Evolutionary conservation across 2,888 invertebrate species (phyloP), one percentile per base, ranked within the genome.

Genomic region (Phytoseiulus persimilis): DNA sequence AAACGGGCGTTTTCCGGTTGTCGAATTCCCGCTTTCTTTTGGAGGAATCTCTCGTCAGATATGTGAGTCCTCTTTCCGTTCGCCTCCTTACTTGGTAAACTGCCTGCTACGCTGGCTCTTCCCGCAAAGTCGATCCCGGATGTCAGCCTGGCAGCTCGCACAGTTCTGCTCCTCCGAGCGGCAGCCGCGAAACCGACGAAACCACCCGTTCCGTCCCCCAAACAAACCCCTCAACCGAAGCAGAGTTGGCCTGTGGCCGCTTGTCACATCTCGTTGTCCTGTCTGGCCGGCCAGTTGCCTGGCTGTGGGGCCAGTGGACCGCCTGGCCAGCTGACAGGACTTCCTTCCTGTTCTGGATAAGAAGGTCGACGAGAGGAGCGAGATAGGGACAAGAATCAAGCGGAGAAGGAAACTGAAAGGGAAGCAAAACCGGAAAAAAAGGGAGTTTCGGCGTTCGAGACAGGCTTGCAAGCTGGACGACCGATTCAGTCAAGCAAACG

Each of bases 301-400:
- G 28, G 28, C 18, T 28, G 65, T 18, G 18, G 65, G 14, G 39
- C 39, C 1, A 65, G 65, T 18, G 65, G 14, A 65, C 65, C 18
- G 65, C 11, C 65, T 18, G 18, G 65, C 65, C 23, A 65, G 28
- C 65, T 65, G 65, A 65, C 65, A 65, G 65, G 65, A 65, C 65
- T 65, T 65, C 65, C 65, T 65, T 65, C 65, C 65, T 65, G 65
- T 65, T 65, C 65, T 65, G 65, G 65, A 65, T 65, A 65, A 65
- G 65, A 65, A 65, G 65, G 65, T 65, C 65, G 65, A 65, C 65
- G 28, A 65, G 18, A 65, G 28, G 65, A 65, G 65, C 65, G 65
- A 65, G 65, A 65, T 65, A 65, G 65, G 65, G 18, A 65, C 65
- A 65, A 65, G 65, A 65, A 65, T 65, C 65, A 65, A 28, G 65